These are phyloP conservation scores for Dendrolimus kikuchii DNA, from an alignment of 1,140 invertebrate genomes.

Conservation along the genomic window DNA sequence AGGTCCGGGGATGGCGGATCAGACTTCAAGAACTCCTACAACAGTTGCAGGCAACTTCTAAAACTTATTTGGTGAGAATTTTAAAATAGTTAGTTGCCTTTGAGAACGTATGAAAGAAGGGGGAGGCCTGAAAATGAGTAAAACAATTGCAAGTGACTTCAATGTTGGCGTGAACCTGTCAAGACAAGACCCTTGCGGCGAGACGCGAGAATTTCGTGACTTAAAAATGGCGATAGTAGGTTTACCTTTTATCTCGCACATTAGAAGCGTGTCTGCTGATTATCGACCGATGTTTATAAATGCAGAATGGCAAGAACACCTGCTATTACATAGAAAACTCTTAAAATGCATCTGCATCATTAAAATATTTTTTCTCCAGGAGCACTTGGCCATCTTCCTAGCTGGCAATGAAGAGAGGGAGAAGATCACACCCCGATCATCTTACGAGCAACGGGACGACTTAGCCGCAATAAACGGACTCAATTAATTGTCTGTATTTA, in stretches of 20 bases:
- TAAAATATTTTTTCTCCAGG: conserved; percentile 47
- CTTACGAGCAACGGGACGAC: conserved; percentile 69
- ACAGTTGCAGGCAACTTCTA: conserved; percentile 54
- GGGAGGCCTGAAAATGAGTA: too few relatives aligned
- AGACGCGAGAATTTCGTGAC: too few relatives aligned
- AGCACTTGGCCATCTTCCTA: conserved; percentile 72
- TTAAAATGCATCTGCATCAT: not conserved
- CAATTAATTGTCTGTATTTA: conserved; percentile 45
- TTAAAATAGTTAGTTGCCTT: not conserved
- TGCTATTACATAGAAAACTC: too few relatives aligned
- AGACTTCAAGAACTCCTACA: conserved; percentile 43
- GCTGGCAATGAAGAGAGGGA: conserved; percentile 73
- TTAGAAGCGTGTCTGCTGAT: too few relatives aligned
- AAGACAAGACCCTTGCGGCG: too few relatives aligned
- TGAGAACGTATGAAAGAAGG: too few relatives aligned
- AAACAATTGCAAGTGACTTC: too few relatives aligned
- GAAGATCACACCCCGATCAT: conserved; percentile 62
- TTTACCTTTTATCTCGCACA: too few relatives aligned
- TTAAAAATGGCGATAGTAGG: too few relatives aligned
- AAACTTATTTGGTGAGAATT: conserved; percentile 51
- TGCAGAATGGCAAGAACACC: too few relatives aligned
- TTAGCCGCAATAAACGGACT: conserved; percentile 63
- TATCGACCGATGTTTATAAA: too few relatives aligned
- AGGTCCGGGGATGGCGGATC: conserved; percentile 38
- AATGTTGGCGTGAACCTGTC: too few relatives aligned